These are phyloP conservation scores for Caenorhabditis angaria DNA, from an alignment of 2,888 invertebrate genomes.

Conservation along the genomic window DNA sequence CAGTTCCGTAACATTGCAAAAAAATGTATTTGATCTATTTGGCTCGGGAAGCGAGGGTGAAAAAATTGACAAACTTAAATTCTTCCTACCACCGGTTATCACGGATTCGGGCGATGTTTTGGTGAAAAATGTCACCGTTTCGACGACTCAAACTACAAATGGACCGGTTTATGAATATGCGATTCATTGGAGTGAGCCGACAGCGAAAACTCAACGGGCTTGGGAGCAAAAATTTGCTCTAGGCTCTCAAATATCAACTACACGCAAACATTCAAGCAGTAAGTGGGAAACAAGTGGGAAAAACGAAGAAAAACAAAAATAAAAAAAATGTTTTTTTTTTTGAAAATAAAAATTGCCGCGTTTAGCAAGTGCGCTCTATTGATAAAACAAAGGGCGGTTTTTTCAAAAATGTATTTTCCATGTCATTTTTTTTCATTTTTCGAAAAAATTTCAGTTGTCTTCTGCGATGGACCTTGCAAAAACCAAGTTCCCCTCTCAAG, in stretches of 20 bases:
- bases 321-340: too few species aligned
- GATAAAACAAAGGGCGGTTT: too few species aligned
- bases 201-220: neutral
- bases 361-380: too few species aligned
- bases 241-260: neutral
- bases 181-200: neutral
- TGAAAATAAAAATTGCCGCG: too few species aligned
- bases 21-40: neutral
- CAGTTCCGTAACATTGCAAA: neutral
- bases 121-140: neutral
- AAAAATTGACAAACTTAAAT: neutral
- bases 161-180: neutral
- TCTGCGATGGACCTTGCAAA: slow-evolving; percentile 31
- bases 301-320: too few species aligned
- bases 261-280: neutral
- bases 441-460: slow-evolving; percentile 7
- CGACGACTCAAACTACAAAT: neutral
- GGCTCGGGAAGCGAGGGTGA: neutral
- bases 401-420: neutral
- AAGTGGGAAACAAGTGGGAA: too few species aligned
- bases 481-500: slow-evolving; percentile 1
- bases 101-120: neutral
- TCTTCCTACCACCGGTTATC: neutral
- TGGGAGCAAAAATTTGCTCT: neutral
- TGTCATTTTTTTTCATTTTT: neutral